Conservation (phyloP, 2,888 invertebrate genomes). For the Heteromurus nitidus region DNA sequence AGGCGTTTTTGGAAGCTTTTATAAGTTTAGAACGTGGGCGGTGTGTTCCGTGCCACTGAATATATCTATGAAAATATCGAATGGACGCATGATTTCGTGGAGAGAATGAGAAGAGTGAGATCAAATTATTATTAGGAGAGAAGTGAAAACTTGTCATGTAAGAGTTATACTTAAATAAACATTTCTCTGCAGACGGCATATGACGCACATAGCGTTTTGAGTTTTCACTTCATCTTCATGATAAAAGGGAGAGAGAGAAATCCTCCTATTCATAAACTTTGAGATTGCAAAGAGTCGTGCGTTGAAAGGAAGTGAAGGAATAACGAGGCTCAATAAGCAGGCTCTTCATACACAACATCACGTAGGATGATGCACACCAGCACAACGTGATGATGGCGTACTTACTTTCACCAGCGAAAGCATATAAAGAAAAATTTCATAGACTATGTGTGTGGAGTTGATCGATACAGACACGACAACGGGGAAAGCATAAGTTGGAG, state of each 20-base stretch:
- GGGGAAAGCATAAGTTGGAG: not conserved
- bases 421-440: no score
- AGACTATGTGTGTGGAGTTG: constrained; percentile 37
- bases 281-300: not conserved
- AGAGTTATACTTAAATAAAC: no score
- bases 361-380: not conserved
- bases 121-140: no score
- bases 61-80: no score
- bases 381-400: not conserved
- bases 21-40: no score
- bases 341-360: not conserved
- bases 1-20: no score
- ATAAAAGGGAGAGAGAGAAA: constrained; percentile 1
- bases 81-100: no score
- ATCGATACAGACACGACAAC: constrained; percentile 49
- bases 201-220: no score
- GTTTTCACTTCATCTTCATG: not conserved
- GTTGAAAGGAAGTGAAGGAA: not conserved
- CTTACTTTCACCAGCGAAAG: constrained; percentile 1
- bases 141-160: no score
- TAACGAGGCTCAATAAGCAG: not conserved
- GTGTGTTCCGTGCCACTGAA: no score
- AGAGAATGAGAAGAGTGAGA: no score
- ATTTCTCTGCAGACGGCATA: no score
- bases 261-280: not conserved